Percentiles rank a stretch among this genome's conserved stretches.
These are phyloP conservation scores for Beroe forskalii DNA, from an alignment of 37 sponge, comb jelly and placozoan species.

Conservation along the genomic window DNA sequence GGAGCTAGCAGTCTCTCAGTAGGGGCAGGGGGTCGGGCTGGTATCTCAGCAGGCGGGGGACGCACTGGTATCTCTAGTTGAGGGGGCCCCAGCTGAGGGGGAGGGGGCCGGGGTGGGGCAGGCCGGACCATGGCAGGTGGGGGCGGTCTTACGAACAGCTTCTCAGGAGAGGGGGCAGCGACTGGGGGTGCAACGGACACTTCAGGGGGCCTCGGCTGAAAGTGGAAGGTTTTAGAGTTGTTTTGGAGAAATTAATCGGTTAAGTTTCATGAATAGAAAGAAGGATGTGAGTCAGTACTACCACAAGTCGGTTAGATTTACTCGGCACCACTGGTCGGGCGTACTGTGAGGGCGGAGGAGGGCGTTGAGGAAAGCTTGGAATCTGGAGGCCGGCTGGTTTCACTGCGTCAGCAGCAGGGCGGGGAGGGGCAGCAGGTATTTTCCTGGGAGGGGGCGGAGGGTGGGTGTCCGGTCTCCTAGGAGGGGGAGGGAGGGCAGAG, in stretches of 20 bases:
- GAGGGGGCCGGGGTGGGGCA: constrained; percentile 20
- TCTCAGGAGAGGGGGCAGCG: constrained; percentile 45
- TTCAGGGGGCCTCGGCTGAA: background rate
- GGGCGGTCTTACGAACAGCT: constrained; percentile 33
- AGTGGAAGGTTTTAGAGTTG: no score
- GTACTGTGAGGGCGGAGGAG: constrained; percentile 1
- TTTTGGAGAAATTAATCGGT: no score
- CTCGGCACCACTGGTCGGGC: background rate
- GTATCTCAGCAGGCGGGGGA: constrained; percentile 2
- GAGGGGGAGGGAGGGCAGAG: background rate
- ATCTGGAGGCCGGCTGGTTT: background rate
- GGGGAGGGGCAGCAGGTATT: background rate
- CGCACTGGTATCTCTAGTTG: background rate
- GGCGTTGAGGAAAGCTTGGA: background rate
- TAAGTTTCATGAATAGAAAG: no score
- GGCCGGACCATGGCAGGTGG: background rate
- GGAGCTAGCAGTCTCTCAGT: background rate
- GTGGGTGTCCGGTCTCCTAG: background rate
- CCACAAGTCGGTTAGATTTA: no score
- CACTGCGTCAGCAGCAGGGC: background rate
- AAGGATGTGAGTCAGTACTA: no score
- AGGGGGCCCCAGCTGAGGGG: background rate
- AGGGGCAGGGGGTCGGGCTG: constrained; percentile 35
- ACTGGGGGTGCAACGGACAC: background rate
- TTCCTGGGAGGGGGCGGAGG: background rate